phyloP scores from a whole-genome alignment of 2,797 vertebrate genomes.

The Chaenodraco wilsoni region DNA sequence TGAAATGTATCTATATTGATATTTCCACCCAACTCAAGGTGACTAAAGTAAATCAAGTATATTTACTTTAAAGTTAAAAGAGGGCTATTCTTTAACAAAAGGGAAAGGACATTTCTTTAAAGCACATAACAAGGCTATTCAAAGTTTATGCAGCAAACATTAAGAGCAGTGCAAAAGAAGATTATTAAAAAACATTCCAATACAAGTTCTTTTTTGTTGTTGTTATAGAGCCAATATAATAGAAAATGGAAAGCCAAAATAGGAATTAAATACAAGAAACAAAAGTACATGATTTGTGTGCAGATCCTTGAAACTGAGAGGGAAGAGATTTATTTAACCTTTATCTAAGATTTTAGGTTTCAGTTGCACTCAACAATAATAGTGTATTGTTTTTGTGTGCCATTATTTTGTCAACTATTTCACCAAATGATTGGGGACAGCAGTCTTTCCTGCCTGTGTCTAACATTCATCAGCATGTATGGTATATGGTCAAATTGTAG shows the following conservation, averaged over 20 bases:
- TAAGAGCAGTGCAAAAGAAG: too few relatives aligned
- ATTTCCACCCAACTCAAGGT: slow-evolving; percentile 28
- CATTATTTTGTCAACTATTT: background rate
- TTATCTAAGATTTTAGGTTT: background rate
- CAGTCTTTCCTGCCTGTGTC: background rate
- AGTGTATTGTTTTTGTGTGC: background rate
- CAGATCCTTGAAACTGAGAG: background rate
- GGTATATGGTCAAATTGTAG: background rate
- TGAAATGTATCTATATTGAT: slow-evolving; percentile 41
- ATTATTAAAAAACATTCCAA: too few relatives aligned
- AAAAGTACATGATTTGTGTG: background rate
- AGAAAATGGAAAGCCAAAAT: too few relatives aligned
- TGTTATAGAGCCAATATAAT: too few relatives aligned
- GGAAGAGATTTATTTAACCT: background rate
- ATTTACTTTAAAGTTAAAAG: slow-evolving; percentile 5
- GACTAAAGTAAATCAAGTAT: slow-evolving; percentile 29
- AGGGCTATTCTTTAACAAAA: slow-evolving; percentile 14
- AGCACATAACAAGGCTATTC: too few relatives aligned
- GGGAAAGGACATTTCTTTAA: background rate
- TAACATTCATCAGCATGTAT: slow-evolving; percentile 6
- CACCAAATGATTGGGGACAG: background rate
- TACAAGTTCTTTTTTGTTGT: too few relatives aligned
- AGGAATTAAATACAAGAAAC: background rate
- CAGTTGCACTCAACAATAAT: background rate
- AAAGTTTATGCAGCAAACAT: too few relatives aligned